Conservation (phyloP, 53 echinoderm and acorn worm genomes). For the Crossaster papposus region DNA sequence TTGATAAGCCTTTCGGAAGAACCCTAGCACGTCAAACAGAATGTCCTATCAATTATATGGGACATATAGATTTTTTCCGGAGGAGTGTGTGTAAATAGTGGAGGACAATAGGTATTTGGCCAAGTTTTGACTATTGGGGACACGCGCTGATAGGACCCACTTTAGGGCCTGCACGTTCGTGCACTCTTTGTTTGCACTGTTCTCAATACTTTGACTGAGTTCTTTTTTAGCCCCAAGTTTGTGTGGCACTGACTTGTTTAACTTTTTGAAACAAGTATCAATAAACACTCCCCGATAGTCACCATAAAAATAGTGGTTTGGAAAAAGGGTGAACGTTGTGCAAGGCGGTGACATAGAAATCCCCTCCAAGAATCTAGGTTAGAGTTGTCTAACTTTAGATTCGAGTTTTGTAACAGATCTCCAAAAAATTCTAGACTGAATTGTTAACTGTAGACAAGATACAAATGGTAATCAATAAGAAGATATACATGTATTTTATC, state of each 20-base stretch:
- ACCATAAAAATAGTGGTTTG: neutral
- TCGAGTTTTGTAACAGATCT: neutral
- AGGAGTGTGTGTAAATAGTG: slow-evolving; percentile 30
- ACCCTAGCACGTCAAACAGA: slow-evolving; percentile 11
- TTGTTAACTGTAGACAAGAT: no score
- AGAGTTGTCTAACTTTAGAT: neutral
- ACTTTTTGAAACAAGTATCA: neutral
- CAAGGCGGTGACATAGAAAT: neutral
- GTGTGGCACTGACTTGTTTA: neutral
- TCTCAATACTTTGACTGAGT: neutral
- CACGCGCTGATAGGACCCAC: slow-evolving; percentile 50
- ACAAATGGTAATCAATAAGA: no score
- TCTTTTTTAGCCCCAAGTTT: neutral
- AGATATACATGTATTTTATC: no score
- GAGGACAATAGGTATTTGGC: slow-evolving; percentile 31
- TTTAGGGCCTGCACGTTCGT: slow-evolving; percentile 42
- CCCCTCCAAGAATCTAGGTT: neutral
- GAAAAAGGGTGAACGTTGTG: neutral
- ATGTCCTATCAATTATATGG: neutral
- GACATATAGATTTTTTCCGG: neutral
- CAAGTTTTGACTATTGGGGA: slow-evolving; percentile 47
- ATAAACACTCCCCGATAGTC: neutral
- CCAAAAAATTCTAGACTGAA: no score
- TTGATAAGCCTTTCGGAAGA: slow-evolving; percentile 47
- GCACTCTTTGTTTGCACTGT: slow-evolving; percentile 17